Evolutionary conservation across 2,797 vertebrate genomes (phyloP), one percentile per base, ranked within the genome.

Genomic region (Pyrocephalus nanus): DNA sequence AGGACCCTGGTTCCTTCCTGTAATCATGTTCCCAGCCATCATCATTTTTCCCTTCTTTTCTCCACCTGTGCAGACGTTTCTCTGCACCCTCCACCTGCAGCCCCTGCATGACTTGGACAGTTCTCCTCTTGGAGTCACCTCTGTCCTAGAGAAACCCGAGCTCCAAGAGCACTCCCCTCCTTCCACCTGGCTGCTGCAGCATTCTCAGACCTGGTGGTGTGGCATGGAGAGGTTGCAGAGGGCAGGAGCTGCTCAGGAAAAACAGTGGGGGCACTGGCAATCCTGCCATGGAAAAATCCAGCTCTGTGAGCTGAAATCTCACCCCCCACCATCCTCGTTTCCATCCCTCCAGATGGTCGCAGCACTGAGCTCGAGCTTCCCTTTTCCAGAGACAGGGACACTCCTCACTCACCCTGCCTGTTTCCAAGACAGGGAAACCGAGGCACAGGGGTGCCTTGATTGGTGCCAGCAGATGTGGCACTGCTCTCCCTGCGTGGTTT

Each of bases 151-250:
- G 69, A 57, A 82, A 9, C 8, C 21, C 18, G 13, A 2, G 25
- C 47, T 34, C 40, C 51, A 9, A 4, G 47, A 72, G 45, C 19
- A 15, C 22, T 58, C 34, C 69, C 13, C 16, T 62, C 47, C 72
- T 53, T 23, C 36, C 73, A 22, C 3, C 1, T 11, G 10, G 6
- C 40, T 40, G 27, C 81, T 48, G 50, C 54, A 82, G 62, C n/a
- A 1, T 62, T 30, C 18, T 6, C 13, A 0, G 3, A 20, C 34
- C 23, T 19, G 32, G 9, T 67, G 60, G 4, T 8, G 50, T 36
- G 14, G 23, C 69, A 62, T 11, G 26, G 38, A 40, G 53, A 45
- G 25, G 30, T 0, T 55, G 23, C 70, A 77, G 53, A 73, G 21
- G 42, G 61, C 15, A 70, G 85, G 15, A 66, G 34, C 38, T 88